phyloP scores from a whole-genome alignment of 2,888 invertebrate species.

The Mechanitis mazaeus region DNA sequence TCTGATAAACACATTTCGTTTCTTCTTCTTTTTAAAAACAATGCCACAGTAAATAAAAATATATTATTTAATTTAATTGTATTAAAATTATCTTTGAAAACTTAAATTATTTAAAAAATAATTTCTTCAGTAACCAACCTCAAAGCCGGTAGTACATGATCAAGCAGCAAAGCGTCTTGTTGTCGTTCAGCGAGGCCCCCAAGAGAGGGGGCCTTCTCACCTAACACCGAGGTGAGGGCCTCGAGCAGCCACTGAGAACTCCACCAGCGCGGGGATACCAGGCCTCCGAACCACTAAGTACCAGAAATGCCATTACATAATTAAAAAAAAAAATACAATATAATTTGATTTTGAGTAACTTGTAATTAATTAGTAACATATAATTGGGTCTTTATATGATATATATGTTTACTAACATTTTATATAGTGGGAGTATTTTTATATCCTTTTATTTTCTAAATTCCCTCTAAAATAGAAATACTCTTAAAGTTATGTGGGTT shows the following conservation, averaged over 20 bases:
- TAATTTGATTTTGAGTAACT: background rate
- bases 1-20: too few relatives aligned
- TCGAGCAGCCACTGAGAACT: constrained; percentile 94
- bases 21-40: too few relatives aligned
- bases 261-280: constrained; percentile 97
- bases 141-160: constrained; percentile 66
- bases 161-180: constrained; percentile 58
- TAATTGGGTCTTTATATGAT: background rate
- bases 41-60: too few relatives aligned
- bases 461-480: background rate
- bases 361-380: background rate
- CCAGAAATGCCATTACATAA: background rate
- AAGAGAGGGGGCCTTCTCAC: constrained; percentile 78
- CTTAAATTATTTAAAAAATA: background rate
- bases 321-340: background rate
- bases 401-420: too few relatives aligned
- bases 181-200: constrained; percentile 41
- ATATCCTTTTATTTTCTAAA: too few relatives aligned
- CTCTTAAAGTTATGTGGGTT: background rate
- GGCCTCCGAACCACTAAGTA: constrained; percentile 76
- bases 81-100: background rate
- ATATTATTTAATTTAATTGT: too few relatives aligned
- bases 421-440: too few relatives aligned
- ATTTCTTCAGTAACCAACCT: constrained; percentile 41
- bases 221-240: constrained; percentile 89